Evolutionary conservation across 1,140 invertebrate genomes (phyloP).

Genomic region (Platorchestia sp.): DNA sequence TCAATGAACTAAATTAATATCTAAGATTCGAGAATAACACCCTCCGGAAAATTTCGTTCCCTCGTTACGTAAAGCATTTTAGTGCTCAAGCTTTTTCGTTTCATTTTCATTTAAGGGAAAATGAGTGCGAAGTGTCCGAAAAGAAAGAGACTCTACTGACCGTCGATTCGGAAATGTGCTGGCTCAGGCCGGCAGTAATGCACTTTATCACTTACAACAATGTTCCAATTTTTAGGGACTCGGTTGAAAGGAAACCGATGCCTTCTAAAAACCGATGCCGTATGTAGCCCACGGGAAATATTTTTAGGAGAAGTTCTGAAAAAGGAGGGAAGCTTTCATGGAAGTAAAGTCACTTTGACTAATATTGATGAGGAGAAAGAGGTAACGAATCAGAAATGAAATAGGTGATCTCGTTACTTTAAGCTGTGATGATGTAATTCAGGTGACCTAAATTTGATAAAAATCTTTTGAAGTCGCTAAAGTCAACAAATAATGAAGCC

Average conservation of each 20-base stretch:
- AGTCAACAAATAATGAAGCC: too few relatives aligned
- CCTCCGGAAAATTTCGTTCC: not conserved
- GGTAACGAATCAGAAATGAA: not conserved
- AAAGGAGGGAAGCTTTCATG: not conserved
- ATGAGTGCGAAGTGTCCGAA: not conserved
- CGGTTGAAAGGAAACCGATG: not conserved
- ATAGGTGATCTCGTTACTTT: not conserved
- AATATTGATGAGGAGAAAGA: not conserved
- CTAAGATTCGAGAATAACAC: not conserved
- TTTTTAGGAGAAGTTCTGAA: not conserved
- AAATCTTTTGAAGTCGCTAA: too few relatives aligned
- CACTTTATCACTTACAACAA: slow-evolving; percentile 9
- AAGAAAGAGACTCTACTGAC: slow-evolving; percentile 7
- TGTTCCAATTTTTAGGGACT: slow-evolving; percentile 8
- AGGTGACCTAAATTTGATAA: too few relatives aligned
- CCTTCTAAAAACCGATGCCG: too few relatives aligned
- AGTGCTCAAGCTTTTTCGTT: not conserved
- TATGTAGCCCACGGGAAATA: not conserved
- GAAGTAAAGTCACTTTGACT: not conserved
- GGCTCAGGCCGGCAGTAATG: slow-evolving; percentile 3
- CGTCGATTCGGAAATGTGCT: slow-evolving; percentile 6
- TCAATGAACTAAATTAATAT: not conserved
- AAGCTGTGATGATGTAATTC: too few relatives aligned
- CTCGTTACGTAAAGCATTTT: not conserved
- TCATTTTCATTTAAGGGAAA: not conserved